A percentile compares a stretch with the other conserved stretches of the same genome.
These are phyloP conservation scores for Hydrocynus forskahlii DNA, from an alignment of 2,797 vertebrate genomes.

Conservation along the genomic window DNA sequence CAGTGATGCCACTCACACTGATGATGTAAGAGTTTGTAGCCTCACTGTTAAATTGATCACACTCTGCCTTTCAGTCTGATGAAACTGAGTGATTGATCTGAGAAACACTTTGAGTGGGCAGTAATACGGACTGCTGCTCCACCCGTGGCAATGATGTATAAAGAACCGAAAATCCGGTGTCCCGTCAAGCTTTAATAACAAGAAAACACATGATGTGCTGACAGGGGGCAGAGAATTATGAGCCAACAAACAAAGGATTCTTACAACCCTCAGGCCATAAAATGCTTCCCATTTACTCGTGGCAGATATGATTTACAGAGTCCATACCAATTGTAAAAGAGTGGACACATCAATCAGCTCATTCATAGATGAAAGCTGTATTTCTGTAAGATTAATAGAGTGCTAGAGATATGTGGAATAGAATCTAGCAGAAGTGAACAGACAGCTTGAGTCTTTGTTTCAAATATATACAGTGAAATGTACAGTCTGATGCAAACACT, in stretches of 20 bases:
- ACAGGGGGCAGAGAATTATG: not conserved
- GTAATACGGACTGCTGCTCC: not conserved
- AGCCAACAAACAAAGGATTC: constrained; percentile 2
- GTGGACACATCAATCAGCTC: constrained; percentile 9
- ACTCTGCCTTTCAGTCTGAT: not conserved
- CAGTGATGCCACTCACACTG: not conserved
- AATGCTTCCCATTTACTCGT: not conserved
- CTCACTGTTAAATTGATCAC: not conserved
- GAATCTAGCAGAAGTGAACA: no score
- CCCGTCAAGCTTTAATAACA: constrained; percentile 12
- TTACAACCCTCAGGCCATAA: not conserved
- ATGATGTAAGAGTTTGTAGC: not conserved
- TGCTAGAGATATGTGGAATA: no score
- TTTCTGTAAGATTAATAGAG: no score
- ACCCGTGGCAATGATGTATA: not conserved
- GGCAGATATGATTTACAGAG: not conserved
- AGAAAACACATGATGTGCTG: constrained; percentile 16
- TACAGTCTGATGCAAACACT: no score
- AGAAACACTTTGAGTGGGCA: not conserved
- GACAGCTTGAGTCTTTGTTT: no score
- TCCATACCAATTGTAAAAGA: constrained; percentile 3
- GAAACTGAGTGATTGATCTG: constrained; percentile 1
- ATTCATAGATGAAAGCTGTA: not conserved
- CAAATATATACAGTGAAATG: no score
- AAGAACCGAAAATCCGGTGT: constrained; percentile 4